phyloP scores from a whole-genome alignment of 2,888 invertebrate genomes.

The Pseudolycoriella hygida region DNA sequence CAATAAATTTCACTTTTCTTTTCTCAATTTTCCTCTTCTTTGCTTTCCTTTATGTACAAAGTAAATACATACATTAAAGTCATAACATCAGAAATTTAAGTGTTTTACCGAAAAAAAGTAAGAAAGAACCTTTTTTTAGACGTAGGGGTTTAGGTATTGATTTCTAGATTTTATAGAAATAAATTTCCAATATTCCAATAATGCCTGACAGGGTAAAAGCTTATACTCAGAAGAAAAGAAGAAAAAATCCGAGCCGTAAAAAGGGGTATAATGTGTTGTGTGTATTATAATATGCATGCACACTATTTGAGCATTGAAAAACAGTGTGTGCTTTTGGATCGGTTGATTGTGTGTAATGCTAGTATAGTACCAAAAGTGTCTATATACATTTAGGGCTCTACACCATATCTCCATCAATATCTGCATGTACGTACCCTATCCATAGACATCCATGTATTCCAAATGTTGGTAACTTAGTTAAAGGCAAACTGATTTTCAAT shows the following conservation, averaged over 20 bases:
- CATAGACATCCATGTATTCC: background rate
- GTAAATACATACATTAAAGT: background rate
- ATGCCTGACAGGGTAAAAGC: background rate
- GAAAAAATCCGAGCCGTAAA: background rate
- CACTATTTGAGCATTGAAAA: too few relatives aligned
- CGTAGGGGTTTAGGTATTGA: background rate
- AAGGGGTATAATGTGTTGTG: too few relatives aligned
- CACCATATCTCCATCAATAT: background rate
- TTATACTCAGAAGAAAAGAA: background rate
- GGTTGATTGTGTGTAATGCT: too few relatives aligned
- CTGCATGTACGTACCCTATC: background rate
- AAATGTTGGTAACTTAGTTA: background rate
- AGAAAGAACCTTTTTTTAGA: too few relatives aligned
- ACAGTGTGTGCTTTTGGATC: too few relatives aligned
- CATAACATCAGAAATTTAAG: constrained; percentile 1
- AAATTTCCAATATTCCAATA: background rate
- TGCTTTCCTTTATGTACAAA: background rate
- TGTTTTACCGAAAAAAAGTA: too few relatives aligned
- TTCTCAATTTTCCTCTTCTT: background rate
- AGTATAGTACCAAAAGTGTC: too few relatives aligned
- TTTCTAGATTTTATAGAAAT: background rate
- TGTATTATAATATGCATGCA: too few relatives aligned
- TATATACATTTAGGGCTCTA: too few relatives aligned
- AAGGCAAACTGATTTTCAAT: background rate
- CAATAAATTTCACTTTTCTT: constrained; percentile 1